A percentile compares a stretch with the other conserved stretches of the same genome.
These are phyloP conservation scores for Eupithecia dodoneata DNA, from an alignment of 2,888 invertebrate species.

Conservation along the genomic window DNA sequence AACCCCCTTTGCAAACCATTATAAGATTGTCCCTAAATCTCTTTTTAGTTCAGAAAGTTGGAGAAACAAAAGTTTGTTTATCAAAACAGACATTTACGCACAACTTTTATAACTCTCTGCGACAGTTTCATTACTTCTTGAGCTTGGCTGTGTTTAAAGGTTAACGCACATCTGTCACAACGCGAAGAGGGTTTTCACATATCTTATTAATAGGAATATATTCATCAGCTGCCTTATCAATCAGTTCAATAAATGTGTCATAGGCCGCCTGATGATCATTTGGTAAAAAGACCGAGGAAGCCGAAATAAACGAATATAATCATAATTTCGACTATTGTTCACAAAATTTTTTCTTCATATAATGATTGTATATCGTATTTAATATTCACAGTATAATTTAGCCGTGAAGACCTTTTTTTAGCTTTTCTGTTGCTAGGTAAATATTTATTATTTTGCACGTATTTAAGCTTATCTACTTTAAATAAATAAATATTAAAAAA, in stretches of 20 bases:
- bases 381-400: too few species aligned
- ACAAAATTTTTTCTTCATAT: too few species aligned
- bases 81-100: conserved; percentile 17
- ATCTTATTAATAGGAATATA: background rate
- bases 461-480: too few species aligned
- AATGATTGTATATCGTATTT: too few species aligned
- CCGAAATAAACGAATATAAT: too few species aligned
- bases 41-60: conserved; percentile 10
- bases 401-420: too few species aligned
- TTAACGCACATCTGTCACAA: background rate
- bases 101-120: conserved; percentile 15
- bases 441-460: too few species aligned
- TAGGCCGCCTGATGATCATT: background rate
- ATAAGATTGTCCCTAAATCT: conserved; percentile 11
- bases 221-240: background rate
- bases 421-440: too few species aligned
- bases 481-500: too few species aligned
- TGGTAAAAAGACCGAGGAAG: too few species aligned
- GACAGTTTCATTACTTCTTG: conserved; percentile 15
- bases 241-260: background rate
- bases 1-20: background rate
- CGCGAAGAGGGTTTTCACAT: background rate
- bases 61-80: conserved; percentile 12
- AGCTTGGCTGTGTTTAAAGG: background rate
- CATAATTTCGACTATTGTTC: too few species aligned